Conservation (phyloP, 1,140 invertebrate genomes). For the Reticulitermes speratus region DNA sequence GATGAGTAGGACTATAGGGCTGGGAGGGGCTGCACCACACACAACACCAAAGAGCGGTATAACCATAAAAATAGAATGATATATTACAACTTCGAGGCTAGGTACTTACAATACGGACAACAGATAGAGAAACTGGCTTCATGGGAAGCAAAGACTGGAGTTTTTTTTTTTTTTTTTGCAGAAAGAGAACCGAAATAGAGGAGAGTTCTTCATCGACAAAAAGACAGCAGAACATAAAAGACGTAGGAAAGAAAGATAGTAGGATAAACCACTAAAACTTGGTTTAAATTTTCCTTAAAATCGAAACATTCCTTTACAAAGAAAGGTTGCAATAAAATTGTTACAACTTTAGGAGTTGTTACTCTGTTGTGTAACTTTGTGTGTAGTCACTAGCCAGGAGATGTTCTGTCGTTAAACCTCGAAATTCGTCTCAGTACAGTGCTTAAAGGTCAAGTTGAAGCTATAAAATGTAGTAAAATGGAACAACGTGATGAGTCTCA, state of each 20-base stretch:
- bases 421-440: not conserved
- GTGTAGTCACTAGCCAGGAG: not conserved
- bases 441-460: not conserved
- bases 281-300: conserved; percentile 4
- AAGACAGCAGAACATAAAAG: not conserved
- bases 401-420: conserved; percentile 6
- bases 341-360: not conserved
- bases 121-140: not conserved
- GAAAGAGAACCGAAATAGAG: not conserved
- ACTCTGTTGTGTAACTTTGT: not conserved
- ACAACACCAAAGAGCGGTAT: not conserved
- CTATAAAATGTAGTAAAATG: not conserved
- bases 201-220: no score
- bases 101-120: not conserved
- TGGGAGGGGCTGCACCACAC: not conserved
- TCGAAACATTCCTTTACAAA: not conserved
- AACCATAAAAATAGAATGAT: conserved; percentile 10
- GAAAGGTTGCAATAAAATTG: conserved; percentile 8
- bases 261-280: not conserved
- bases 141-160: not conserved
- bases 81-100: not conserved
- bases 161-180: not conserved
- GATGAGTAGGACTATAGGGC: not conserved
- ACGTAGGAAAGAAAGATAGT: not conserved
- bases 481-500: not conserved